Evolutionary conservation across 2,888 invertebrate genomes (phyloP).

Genomic region (Drosophila peninsularis): DNA sequence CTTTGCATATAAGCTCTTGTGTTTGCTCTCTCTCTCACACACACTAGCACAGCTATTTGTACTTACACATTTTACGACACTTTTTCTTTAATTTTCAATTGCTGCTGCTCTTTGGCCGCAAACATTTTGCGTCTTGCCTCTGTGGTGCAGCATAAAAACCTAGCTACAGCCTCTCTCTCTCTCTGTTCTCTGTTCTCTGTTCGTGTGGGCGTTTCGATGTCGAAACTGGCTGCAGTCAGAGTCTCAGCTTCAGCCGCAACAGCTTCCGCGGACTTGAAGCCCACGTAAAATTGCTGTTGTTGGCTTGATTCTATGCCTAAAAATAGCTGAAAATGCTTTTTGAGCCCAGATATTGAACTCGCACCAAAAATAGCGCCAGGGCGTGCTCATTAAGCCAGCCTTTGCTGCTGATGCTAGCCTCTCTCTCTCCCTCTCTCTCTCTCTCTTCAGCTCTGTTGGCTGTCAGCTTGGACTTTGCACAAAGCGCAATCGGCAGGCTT

Average conservation of each 20-base stretch:
- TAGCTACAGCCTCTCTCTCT: neutral
- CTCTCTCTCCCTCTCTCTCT: neutral
- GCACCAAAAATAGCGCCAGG: constrained; percentile 79
- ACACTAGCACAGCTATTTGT: constrained; percentile 3
- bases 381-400: constrained; percentile 73
- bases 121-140: constrained; percentile 20
- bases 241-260: constrained; percentile 23
- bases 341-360: constrained; percentile 37
- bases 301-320: constrained; percentile 73
- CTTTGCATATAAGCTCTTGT: too few relatives aligned
- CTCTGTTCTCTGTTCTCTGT: constrained; percentile 6
- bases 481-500: constrained; percentile 51
- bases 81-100: constrained; percentile 43
- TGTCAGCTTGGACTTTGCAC: constrained; percentile 39
- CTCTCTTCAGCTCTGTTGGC: neutral
- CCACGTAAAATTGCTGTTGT: constrained; percentile 35
- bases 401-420: too few relatives aligned
- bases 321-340: constrained; percentile 64
- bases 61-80: constrained; percentile 42
- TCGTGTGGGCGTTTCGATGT: constrained; percentile 58
- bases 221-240: constrained; percentile 52
- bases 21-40: constrained; percentile 7
- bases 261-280: constrained; percentile 61
- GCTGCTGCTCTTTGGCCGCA: constrained; percentile 18
- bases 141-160: constrained; percentile 32